Evolutionary conservation across 1,140 invertebrate species (phyloP).

Genomic region (Sarcophaga peregrina): DNA sequence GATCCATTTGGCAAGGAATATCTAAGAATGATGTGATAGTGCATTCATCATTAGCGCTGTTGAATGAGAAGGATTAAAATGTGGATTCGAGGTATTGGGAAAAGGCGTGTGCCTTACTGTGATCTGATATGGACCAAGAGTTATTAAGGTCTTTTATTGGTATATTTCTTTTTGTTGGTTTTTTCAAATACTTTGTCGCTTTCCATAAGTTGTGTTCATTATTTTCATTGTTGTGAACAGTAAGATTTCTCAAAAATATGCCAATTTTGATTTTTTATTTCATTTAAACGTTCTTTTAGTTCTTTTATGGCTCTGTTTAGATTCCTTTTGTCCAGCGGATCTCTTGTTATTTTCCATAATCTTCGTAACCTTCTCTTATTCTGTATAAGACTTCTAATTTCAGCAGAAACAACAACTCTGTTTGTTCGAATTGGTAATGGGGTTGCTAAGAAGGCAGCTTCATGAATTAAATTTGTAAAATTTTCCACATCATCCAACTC

Average conservation of each 20-base stretch:
- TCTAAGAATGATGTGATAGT: slow-evolving; percentile 20
- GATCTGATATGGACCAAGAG: no score
- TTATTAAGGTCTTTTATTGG: no score
- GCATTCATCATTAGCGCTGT: slow-evolving; percentile 28
- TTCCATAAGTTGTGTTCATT: no score
- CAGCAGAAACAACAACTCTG: slow-evolving; percentile 31
- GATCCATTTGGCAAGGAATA: slow-evolving; percentile 29
- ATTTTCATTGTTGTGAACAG: slow-evolving; percentile 30
- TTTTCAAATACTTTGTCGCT: no score
- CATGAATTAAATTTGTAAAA: slow-evolving; percentile 50
- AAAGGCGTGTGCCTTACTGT: no score
- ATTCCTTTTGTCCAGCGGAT: not conserved
- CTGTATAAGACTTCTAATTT: slow-evolving; percentile 41
- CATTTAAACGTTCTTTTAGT: not conserved
- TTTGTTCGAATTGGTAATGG: not conserved
- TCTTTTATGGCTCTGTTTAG: not conserved
- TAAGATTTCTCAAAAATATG: slow-evolving; percentile 41
- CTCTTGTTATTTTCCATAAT: not conserved
- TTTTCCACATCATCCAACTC: slow-evolving; percentile 49
- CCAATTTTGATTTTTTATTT: not conserved
- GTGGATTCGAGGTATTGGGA: slow-evolving; percentile 38
- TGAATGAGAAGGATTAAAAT: slow-evolving; percentile 39
- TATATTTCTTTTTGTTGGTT: no score
- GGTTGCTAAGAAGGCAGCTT: slow-evolving; percentile 43
- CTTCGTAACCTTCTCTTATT: slow-evolving; percentile 45